These are phyloP conservation scores for Leiothrix lutea DNA, from an alignment of 2,113 vertebrate genomes.

Conservation along the genomic window DNA sequence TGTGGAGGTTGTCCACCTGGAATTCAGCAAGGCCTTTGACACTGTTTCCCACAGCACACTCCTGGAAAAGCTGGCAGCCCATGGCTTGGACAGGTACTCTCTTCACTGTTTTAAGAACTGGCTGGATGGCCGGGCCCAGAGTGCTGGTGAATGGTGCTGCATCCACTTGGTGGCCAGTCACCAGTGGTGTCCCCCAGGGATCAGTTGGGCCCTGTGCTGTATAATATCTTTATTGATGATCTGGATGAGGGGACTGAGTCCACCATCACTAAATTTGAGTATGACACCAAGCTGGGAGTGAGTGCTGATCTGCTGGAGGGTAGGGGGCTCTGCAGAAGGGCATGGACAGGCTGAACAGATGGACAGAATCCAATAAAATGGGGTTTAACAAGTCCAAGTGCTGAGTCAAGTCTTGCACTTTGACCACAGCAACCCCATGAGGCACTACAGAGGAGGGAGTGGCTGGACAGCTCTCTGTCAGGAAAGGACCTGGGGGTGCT, in stretches of 20 bases:
- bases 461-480: background rate
- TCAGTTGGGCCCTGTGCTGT: background rate
- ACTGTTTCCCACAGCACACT: rapidly evolving
- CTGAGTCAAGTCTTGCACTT: rapidly evolving
- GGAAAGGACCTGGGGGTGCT: background rate
- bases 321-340: background rate
- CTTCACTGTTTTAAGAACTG: background rate
- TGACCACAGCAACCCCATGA: background rate
- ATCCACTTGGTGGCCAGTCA: background rate
- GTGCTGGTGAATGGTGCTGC: background rate
- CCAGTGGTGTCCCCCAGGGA: background rate
- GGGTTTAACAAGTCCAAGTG: background rate
- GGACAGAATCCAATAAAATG: background rate
- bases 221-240: background rate
- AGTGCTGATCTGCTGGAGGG: background rate
- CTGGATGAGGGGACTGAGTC: background rate
- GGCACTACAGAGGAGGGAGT: background rate
- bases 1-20: background rate
- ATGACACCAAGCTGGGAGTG: rapidly evolving
- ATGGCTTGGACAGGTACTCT: rapidly evolving
- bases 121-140: rapidly evolving
- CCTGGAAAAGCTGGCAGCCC: background rate
- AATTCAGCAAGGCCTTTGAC: background rate
- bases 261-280: no score
- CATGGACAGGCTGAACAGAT: background rate